Evolutionary conservation across 1,140 invertebrate species (phyloP).

Genomic region (Acyrthosiphon pisum): DNA sequence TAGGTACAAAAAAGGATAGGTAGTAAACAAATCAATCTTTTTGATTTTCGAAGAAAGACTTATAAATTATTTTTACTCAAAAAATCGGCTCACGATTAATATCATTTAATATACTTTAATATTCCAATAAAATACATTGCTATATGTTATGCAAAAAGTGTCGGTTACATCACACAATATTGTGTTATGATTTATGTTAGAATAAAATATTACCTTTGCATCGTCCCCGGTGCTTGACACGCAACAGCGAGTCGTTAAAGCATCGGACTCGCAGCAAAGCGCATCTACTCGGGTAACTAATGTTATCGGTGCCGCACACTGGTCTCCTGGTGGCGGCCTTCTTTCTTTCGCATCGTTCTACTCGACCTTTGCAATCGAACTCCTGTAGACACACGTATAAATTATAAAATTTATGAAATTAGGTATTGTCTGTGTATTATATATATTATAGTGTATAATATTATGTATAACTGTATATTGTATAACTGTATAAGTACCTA

Average conservation of each 20-base stretch:
- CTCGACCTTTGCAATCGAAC: conserved; percentile 65
- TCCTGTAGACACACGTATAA: conserved; percentile 59
- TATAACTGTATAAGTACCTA: too few species aligned
- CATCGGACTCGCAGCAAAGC: conserved; percentile 78
- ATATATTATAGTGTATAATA: too few species aligned
- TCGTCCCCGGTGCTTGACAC: conserved; percentile 74
- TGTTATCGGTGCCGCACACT: conserved; percentile 81
- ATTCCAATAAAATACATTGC: too few species aligned
- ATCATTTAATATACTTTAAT: too few species aligned
- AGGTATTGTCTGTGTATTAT: not conserved
- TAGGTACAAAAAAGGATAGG: too few species aligned
- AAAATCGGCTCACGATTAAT: too few species aligned
- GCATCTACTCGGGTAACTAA: conserved; percentile 80
- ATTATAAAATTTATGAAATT: not conserved
- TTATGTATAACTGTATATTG: too few species aligned
- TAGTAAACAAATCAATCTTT: too few species aligned
- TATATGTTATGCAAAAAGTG: too few species aligned
- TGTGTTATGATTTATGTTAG: not conserved
- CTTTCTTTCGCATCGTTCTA: conserved; percentile 64
- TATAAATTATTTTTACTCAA: too few species aligned
- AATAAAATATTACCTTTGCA: conserved; percentile 64
- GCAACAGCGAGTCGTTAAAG: conserved; percentile 68
- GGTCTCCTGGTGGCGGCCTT: conserved; percentile 64
- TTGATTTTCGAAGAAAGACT: too few species aligned
- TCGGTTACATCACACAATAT: not conserved